phyloP scores from a whole-genome alignment of 1,140 invertebrate genomes.

The Brachionus calyciflorus region DNA sequence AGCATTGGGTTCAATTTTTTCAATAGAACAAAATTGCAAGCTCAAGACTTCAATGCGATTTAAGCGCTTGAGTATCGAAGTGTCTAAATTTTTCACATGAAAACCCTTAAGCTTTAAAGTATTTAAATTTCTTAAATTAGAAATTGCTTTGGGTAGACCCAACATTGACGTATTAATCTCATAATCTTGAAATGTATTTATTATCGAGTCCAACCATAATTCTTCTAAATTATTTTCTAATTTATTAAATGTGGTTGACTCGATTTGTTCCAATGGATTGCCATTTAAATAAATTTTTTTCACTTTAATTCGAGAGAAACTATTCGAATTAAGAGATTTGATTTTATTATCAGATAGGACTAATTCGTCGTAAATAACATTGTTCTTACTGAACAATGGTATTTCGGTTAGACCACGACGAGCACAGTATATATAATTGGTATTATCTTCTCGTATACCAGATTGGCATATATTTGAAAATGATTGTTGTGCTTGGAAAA shows the following conservation, averaged over 20 bases:
- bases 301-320: slow-evolving; percentile 32
- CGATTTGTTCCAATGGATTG: slow-evolving; percentile 22
- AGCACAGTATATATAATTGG: slow-evolving; percentile 45
- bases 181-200: background rate
- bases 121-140: slow-evolving; percentile 25
- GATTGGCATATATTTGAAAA: slow-evolving; percentile 18
- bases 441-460: slow-evolving; percentile 38
- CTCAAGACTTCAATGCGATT: slow-evolving; percentile 29
- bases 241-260: background rate
- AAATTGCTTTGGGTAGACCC: slow-evolving; percentile 31
- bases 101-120: slow-evolving; percentile 22
- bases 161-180: background rate
- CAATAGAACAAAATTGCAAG: slow-evolving; percentile 25
- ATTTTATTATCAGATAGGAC: slow-evolving; percentile 46
- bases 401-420: slow-evolving; percentile 22
- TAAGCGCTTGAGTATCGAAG: background rate
- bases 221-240: slow-evolving; percentile 43
- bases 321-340: background rate
- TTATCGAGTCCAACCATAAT: slow-evolving; percentile 2
- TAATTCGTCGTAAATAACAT: slow-evolving; percentile 45
- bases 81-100: background rate
- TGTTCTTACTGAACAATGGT: slow-evolving; percentile 25
- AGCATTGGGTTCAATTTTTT: background rate
- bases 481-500: slow-evolving; percentile 16
- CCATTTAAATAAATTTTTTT: slow-evolving; percentile 41